phyloP scores from a whole-genome alignment of 2,113 vertebrate species.

The Physeter macrocephalus region DNA sequence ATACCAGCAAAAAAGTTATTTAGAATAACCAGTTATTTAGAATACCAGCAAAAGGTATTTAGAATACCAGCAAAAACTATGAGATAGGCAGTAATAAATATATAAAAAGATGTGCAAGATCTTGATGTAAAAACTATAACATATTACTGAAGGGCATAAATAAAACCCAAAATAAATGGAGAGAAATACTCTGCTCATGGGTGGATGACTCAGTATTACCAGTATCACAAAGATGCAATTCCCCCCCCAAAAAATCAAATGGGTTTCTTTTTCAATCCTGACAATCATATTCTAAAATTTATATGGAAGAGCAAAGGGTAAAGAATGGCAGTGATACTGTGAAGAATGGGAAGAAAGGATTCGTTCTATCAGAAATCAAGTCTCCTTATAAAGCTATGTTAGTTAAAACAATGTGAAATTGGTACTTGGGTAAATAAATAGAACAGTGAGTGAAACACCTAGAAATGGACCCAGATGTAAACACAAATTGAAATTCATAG shows the following conservation, averaged over 20 bases:
- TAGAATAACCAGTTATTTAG: background rate
- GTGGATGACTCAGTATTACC: background rate
- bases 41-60: background rate
- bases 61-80: background rate
- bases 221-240: background rate
- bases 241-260: background rate
- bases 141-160: background rate
- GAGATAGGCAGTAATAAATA: background rate
- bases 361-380: background rate
- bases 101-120: background rate
- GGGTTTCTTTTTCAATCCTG: background rate
- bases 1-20: background rate
- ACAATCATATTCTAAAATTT: background rate
- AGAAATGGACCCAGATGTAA: background rate
- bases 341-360: background rate
- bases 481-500: background rate
- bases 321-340: background rate
- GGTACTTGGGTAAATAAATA: background rate
- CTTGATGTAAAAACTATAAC: background rate
- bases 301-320: background rate
- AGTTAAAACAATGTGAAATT: background rate
- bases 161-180: background rate
- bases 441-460: background rate
- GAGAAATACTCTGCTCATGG: background rate
- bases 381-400: background rate